Evolutionary conservation across 2,888 invertebrate genomes (phyloP).

Genomic region (Yponomeuta evonymella): DNA sequence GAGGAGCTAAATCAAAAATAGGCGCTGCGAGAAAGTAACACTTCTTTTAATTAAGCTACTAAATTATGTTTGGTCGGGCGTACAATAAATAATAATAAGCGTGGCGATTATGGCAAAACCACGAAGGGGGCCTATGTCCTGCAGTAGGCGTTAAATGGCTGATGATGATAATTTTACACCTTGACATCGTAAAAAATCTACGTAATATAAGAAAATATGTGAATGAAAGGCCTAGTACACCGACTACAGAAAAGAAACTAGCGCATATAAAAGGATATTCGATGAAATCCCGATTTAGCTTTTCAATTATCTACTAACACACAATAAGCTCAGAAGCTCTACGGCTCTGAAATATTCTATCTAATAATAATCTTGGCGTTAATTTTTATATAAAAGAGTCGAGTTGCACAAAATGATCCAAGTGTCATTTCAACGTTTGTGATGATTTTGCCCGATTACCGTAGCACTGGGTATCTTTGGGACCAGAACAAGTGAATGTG

Average conservation of each 20-base stretch:
- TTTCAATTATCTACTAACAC: constrained; percentile 4
- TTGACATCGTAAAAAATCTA: neutral
- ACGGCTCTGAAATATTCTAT: neutral
- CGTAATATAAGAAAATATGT: neutral
- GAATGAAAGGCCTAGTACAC: neutral
- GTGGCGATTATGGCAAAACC: no score
- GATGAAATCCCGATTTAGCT: neutral
- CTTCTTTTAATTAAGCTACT: neutral
- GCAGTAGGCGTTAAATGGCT: no score
- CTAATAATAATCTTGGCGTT: no score
- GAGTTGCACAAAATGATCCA: no score
- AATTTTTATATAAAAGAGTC: no score
- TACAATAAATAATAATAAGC: neutral
- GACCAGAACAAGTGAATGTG: no score
- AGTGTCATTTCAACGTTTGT: no score
- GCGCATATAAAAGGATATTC: neutral
- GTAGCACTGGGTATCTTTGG: no score
- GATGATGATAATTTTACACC: neutral
- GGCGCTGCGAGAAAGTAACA: neutral
- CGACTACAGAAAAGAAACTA: neutral
- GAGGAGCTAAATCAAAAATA: constrained; percentile 8
- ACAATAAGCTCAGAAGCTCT: neutral
- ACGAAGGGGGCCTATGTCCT: no score
- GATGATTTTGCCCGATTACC: no score
- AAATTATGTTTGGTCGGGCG: neutral